Evolutionary conservation across 1,140 invertebrate species (phyloP).

Genomic region (Diachasma alloeum): DNA sequence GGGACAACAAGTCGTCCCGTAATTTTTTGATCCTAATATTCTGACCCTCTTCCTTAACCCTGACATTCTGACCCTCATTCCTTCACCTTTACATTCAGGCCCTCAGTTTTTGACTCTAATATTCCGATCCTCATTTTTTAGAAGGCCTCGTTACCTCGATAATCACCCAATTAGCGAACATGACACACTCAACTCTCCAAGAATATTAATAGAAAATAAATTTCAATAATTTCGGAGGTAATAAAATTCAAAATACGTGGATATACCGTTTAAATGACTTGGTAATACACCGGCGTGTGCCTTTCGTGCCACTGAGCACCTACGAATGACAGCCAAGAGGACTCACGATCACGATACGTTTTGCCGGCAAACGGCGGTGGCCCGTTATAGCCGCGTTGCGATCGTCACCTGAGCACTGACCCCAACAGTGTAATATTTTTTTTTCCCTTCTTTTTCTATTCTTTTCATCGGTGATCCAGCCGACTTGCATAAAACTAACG

Average conservation of each 20-base stretch:
- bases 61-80: too few species aligned
- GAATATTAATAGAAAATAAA: background rate
- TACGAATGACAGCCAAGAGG: conserved; percentile 29
- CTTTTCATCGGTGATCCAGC: background rate
- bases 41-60: too few species aligned
- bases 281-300: background rate
- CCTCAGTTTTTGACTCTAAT: too few species aligned
- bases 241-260: background rate
- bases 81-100: too few species aligned
- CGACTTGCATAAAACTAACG: background rate
- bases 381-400: conserved; percentile 33
- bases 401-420: conserved; percentile 51
- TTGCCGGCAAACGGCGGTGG: conserved; percentile 19
- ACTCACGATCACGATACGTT: conserved; percentile 40
- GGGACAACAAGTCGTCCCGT: too few species aligned
- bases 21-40: too few species aligned
- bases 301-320: background rate
- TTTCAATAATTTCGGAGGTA: background rate
- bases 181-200: too few species aligned
- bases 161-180: too few species aligned
- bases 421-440: conserved; percentile 22
- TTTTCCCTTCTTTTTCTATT: background rate
- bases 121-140: too few species aligned
- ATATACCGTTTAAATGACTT: conserved; percentile 3
- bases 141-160: too few species aligned